Percentiles rank a stretch among this genome's conserved stretches.
These are phyloP conservation scores for Butorides virescens DNA, from an alignment of 2,113 vertebrate species.

Conservation along the genomic window DNA sequence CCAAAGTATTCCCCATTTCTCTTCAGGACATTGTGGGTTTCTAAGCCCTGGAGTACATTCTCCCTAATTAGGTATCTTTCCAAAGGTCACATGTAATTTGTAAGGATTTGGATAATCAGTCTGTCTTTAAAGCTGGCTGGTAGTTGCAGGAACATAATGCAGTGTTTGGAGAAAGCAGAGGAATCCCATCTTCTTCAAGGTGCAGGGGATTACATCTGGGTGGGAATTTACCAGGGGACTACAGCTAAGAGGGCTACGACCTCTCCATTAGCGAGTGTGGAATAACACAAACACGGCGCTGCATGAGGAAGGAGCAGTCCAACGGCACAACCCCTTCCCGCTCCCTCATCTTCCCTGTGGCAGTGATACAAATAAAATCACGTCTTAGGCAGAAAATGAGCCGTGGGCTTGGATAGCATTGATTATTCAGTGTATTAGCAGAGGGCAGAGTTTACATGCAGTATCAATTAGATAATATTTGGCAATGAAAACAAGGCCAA, in stretches of 20 bases:
- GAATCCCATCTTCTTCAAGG: neutral
- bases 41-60: neutral
- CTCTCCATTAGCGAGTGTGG: neutral
- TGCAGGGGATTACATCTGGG: neutral
- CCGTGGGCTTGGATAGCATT: neutral
- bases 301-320: neutral
- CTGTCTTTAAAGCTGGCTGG: neutral
- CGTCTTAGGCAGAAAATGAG: neutral
- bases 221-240: neutral
- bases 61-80: neutral
- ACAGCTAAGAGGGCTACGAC: neutral
- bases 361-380: slow-evolving; percentile 32
- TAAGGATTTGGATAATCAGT: neutral
- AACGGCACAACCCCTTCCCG: neutral
- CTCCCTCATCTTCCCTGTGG: neutral
- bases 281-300: neutral
- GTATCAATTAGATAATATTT: slow-evolving; percentile 51
- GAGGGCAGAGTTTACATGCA: slow-evolving; percentile 57
- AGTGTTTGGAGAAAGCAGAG: neutral
- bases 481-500: slow-evolving; percentile 28
- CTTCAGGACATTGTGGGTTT: neutral
- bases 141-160: neutral
- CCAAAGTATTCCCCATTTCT: neutral
- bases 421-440: slow-evolving; percentile 35
- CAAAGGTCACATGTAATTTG: neutral